Percentiles rank a stretch among this genome's conserved stretches.
Conservation (phyloP, 2,888 invertebrate species). For the Sminthurides aquaticus region DNA sequence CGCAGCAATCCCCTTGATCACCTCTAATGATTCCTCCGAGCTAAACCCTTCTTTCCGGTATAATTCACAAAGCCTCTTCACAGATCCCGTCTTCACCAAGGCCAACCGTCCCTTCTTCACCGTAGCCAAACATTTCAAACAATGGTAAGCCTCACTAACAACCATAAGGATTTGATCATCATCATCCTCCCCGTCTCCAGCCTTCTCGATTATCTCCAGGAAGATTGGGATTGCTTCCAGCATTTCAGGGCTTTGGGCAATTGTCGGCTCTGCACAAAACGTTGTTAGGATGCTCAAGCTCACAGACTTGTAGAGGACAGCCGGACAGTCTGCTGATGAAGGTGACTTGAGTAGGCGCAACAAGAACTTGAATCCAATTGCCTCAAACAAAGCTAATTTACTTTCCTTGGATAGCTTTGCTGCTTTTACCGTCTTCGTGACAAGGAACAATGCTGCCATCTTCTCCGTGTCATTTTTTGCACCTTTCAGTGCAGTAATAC, state of each 20-base stretch:
- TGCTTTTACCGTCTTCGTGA: conserved; percentile 78
- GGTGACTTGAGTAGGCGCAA: conserved; percentile 68
- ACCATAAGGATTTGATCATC: conserved; percentile 64
- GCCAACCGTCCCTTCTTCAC: conserved; percentile 68
- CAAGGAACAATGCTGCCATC: conserved; percentile 84
- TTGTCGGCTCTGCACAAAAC: conserved; percentile 71
- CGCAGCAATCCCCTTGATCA: conserved; percentile 66
- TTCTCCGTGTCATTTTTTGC: conserved; percentile 81
- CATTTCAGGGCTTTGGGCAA: conserved; percentile 76
- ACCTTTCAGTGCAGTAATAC: conserved; percentile 68
- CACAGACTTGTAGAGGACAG: conserved; percentile 81
- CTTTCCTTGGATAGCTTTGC: conserved; percentile 69
- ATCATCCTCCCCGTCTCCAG: conserved; percentile 71
- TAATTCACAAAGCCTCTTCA: conserved; percentile 58
- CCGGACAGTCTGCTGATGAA: conserved; percentile 74
- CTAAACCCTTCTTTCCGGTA: conserved; percentile 82
- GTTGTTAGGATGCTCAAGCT: conserved; percentile 79
- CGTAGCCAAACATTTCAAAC: conserved; percentile 44
- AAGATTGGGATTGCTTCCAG: conserved; percentile 73
- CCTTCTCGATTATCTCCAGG: conserved; percentile 72
- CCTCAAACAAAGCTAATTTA: conserved; percentile 76
- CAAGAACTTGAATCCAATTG: conserved; percentile 80
- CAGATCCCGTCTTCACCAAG: conserved; percentile 66
- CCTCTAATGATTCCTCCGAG: conserved; percentile 76
- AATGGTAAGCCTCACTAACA: conserved; percentile 44